Base-by-base conservation (phyloP, 1,140 invertebrate genomes). In the Nautilus pompilius region DNA sequence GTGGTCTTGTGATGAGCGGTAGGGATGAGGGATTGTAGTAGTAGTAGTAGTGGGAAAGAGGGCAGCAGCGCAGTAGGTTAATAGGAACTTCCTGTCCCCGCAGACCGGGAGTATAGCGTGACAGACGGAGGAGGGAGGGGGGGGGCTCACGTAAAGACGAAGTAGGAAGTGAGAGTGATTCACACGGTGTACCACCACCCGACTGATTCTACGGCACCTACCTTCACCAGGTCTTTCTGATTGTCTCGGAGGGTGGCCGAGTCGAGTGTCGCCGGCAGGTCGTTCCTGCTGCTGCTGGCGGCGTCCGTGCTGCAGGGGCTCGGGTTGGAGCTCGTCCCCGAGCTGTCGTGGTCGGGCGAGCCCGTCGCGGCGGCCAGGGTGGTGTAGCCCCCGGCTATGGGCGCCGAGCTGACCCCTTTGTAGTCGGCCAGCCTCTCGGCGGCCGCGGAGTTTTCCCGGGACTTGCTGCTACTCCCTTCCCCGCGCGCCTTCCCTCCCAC, bases 381-480 rank as follows among this genome's bases (percentile, higher is more conserved):
- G 24, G n/a, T 54, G 57, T 63, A 13, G 57, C 57, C 56, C 6
- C 61, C 60, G 41, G 60, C 55, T 33, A 63, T 36, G 22, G 65
- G 65, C 55, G 57, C 53, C 5, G 56, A 34, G 33, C 55, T 63
- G n/a, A 30, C 67, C 17, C 70, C 70, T 53, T 33, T 71, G 63
- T 71, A 74, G 57, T 74, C 70, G 30, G 72, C 72, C 48, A 74
- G 58, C 41, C 72, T 26, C 46, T 67, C 68, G 28, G 72, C 72
- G 32, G 69, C 67, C 46, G 66, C 72, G 36, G 69, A 70, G 58
- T 71, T 74, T n/a, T 70, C 68, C 20, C 65, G 62, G 48, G 69
- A 62, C 58, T 66, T 66, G 33, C 58, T 67, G 29, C 59, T 49
- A 48, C 66, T 67, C 33, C 57, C 55, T n/a, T 20, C 62, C 32